Percentiles rank a stretch among this genome's conserved stretches.
phyloP scores from a whole-genome alignment of 1,140 invertebrate species.

The Sinella curviseta region DNA sequence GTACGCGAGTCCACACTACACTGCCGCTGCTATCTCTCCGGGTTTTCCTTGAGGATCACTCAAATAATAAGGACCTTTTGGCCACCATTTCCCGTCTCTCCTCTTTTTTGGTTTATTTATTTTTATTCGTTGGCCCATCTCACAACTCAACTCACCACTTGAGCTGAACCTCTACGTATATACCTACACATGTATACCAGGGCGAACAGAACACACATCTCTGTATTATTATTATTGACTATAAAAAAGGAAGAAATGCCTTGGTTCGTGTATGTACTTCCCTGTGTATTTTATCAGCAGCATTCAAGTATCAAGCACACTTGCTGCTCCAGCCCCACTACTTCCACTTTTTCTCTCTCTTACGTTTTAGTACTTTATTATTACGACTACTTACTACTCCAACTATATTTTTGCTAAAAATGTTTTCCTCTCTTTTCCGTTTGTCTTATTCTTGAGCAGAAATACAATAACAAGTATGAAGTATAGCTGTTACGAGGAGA shows the following conservation, averaged over 20 bases:
- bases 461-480: background rate
- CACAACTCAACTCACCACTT: constrained; percentile 14
- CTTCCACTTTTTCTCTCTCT: no score
- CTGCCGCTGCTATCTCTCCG: background rate
- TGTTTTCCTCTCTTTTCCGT: background rate
- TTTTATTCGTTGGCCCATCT: background rate
- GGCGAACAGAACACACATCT: no score
- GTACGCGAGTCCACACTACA: no score
- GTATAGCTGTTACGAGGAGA: background rate
- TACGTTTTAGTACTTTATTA: constrained; percentile 8
- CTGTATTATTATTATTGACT: background rate
- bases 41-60: constrained; percentile 23
- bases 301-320: background rate
- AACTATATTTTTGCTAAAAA: background rate
- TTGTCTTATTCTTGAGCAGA: background rate
- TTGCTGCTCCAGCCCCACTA: background rate
- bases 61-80: constrained; percentile 21
- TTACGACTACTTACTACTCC: background rate
- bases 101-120: constrained; percentile 6
- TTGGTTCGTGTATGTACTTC: background rate
- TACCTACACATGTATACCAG: no score
- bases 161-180: background rate
- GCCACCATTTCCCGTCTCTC: constrained; percentile 1
- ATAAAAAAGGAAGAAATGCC: no score
- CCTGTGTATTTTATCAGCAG: no score